Evolutionary conservation across 1,140 invertebrate species (phyloP), one percentile per base, ranked within the genome.

Genomic region (Heliconius congener): DNA sequence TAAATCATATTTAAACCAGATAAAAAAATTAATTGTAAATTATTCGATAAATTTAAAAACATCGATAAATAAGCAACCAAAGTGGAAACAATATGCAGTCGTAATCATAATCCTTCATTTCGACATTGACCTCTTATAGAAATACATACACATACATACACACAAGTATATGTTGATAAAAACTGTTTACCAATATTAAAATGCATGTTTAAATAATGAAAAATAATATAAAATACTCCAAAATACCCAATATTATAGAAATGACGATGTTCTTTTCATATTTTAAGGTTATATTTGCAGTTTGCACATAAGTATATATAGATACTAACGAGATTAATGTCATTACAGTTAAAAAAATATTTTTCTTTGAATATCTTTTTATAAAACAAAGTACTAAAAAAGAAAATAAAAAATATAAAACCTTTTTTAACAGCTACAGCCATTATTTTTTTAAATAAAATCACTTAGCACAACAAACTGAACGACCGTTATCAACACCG

Each of bases 371-470:
- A 19, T 52, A 52, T 52, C 16, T 5, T 5, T 52, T 52, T 52
- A 66, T 4, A 13, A 27, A 27, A 30, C 8, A 66, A 27, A 9
- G 1, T 27, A 42, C 11, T 42, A 42, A 42, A 11, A 9, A 42
- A 42, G 42, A 4, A 13, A 42, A 42, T 42, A 42, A 27, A 66
- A 3, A 66, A 66, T 30, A 52, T 9, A 1, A 73, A 74, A 87
- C 86, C 86, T 86, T 86, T 87, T 73, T 86, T 87, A 27, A 86
- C 76, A 76, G 84, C 84, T 0, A 84, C 84, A 18, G 86, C 83
- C 86, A 87, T 87, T 98, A 23, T 98, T 75, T 98, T 13, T 9
- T 27, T 6, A 34, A 34, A 57, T 70, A 71, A 60, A 46, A 55
- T 30, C 50, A 52, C 55, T 71, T 70, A 75, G 27, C 23, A 27